Evolutionary conservation across 1,140 invertebrate genomes (phyloP).

Genomic region (Pissodes strobi): DNA sequence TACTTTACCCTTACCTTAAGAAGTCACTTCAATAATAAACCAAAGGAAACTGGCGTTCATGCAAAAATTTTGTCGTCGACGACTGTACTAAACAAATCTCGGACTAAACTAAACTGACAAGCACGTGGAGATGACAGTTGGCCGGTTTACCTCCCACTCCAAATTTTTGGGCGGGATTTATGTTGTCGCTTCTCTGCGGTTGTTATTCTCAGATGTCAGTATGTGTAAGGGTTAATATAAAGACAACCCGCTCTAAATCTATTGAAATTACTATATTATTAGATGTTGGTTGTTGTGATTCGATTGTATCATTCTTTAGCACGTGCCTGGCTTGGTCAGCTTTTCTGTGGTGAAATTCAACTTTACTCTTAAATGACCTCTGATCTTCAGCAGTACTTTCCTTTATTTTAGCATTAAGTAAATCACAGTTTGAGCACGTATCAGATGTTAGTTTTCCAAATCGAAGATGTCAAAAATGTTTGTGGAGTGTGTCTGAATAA

Average conservation of each 20-base stretch:
- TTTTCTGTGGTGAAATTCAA: conserved; percentile 6
- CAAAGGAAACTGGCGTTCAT: too few species aligned
- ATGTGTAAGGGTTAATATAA: conserved; percentile 9
- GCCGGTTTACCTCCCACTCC: too few species aligned
- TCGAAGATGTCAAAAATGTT: conserved; percentile 6
- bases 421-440: conserved; percentile 7
- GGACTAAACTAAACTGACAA: too few species aligned
- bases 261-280: conserved; percentile 11
- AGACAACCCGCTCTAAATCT: conserved; percentile 3
- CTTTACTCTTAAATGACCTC: neutral
- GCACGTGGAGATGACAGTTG: too few species aligned
- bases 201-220: too few species aligned
- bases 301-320: conserved; percentile 2
- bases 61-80: too few species aligned
- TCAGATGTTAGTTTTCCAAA: conserved; percentile 5
- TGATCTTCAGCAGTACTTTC: neutral
- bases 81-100: too few species aligned
- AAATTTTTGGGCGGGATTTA: too few species aligned
- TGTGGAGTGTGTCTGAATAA: conserved; percentile 6
- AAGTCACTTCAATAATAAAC: too few species aligned
- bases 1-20: too few species aligned
- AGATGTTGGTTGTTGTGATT: conserved; percentile 12
- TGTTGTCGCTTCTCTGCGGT: too few species aligned
- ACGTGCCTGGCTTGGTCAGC: conserved; percentile 1
- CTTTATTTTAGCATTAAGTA: conserved; percentile 11